phyloP scores from a whole-genome alignment of 2,888 invertebrate genomes.

The Dicranocentrus wangi region DNA sequence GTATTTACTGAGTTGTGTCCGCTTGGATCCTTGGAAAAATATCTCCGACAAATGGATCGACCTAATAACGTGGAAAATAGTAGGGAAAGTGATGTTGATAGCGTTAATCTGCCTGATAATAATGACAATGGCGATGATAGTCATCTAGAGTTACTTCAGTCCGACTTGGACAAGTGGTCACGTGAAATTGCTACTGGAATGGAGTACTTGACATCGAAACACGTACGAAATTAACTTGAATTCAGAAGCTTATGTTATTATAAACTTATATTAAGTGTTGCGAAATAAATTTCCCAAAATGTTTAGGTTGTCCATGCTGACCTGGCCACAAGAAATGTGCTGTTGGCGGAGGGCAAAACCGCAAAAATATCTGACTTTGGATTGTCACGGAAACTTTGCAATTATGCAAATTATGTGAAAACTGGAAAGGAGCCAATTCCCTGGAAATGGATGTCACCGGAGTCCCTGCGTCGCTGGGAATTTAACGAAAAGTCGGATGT shows the following conservation, averaged over 20 bases:
- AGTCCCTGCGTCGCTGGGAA: background rate
- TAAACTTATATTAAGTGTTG: background rate
- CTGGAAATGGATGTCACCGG: slow-evolving; percentile 10
- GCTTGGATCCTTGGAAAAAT: background rate
- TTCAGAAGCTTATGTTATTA: no score
- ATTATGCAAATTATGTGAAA: slow-evolving; percentile 32
- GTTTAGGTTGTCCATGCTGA: slow-evolving; percentile 36
- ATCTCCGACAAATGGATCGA: no score
- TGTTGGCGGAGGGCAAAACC: background rate
- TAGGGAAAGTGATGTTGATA: no score
- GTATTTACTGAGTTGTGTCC: background rate
- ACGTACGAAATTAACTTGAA: no score
- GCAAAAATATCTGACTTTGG: slow-evolving; percentile 45
- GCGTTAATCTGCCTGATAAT: no score
- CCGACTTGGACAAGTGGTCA: background rate
- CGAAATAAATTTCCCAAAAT: background rate
- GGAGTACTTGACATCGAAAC: background rate
- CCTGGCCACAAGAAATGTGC: slow-evolving; percentile 33
- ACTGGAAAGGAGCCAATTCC: slow-evolving; percentile 31
- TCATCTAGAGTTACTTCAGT: no score
- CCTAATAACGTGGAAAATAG: no score
- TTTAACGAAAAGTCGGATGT: no score
- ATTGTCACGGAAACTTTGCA: slow-evolving; percentile 4
- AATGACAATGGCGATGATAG: no score
- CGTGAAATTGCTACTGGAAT: background rate